Percentiles rank a stretch among this genome's conserved stretches.
Conservation (phyloP, 1,140 invertebrate genomes). For the Sycobia sp. region DNA sequence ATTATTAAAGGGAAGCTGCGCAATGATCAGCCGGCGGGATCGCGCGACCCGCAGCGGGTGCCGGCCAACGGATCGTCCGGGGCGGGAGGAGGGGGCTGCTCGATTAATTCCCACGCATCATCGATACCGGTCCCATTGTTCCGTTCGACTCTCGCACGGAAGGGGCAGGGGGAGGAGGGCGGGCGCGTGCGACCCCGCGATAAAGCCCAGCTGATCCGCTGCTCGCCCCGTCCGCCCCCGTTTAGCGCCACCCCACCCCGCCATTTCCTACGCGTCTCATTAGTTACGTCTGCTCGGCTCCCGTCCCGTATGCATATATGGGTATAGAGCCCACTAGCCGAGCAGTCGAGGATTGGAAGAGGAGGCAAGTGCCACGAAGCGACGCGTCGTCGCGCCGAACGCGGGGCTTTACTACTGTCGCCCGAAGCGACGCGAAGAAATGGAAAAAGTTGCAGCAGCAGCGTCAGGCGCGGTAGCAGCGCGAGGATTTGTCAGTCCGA, state of each 20-base stretch:
- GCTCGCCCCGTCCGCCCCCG: no score
- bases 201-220: constrained; percentile 23
- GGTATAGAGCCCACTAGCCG: background rate
- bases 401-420: no score
- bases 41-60: no score
- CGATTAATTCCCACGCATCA: constrained; percentile 21
- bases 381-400: background rate
- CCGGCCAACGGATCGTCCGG: background rate
- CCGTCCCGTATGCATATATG: background rate
- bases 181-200: constrained; percentile 11
- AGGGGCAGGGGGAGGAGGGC: no score
- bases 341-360: no score
- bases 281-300: no score
- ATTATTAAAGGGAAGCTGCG: constrained; percentile 1
- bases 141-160: background rate
- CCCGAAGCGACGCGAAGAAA: background rate
- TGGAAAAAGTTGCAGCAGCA: no score
- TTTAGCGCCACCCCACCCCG: no score
- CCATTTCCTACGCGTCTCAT: no score
- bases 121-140: constrained; percentile 3
- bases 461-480: no score
- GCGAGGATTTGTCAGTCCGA: no score
- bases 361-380: no score
- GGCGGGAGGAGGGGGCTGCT: background rate
- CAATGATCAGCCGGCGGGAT: background rate